These are phyloP conservation scores for Cyphomyrmex costatus DNA, from an alignment of 1,140 invertebrate species.

Conservation along the genomic window DNA sequence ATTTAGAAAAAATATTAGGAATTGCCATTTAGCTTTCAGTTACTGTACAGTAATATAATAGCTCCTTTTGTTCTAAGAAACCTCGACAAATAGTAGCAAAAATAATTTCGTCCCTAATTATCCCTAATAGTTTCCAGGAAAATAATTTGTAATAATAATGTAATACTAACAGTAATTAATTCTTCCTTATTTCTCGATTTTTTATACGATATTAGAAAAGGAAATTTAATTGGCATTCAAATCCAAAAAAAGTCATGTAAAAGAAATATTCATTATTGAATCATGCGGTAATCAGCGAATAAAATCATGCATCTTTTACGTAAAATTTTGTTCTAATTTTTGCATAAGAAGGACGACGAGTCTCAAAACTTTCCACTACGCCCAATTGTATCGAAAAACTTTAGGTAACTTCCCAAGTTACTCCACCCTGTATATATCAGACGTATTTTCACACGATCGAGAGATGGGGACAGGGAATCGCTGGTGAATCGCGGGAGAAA, in stretches of 20 bases:
- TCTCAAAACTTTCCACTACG: not conserved
- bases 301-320: not conserved
- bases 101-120: not conserved
- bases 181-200: not conserved
- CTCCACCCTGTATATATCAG: slow-evolving; percentile 14
- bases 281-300: too few species aligned
- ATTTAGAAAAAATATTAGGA: not conserved
- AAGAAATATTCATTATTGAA: not conserved
- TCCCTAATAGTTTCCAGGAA: not conserved
- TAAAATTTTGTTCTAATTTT: not conserved
- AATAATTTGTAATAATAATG: not conserved
- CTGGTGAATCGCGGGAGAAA: slow-evolving; percentile 67
- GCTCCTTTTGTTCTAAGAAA: not conserved
- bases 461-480: slow-evolving; percentile 41
- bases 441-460: slow-evolving; percentile 59
- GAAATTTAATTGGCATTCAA: not conserved
- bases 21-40: not conserved
- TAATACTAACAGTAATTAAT: too few species aligned
- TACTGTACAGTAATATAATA: not conserved
- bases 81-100: not conserved
- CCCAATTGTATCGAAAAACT: slow-evolving; percentile 5
- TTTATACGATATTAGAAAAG: not conserved
- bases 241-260: not conserved
- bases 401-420: slow-evolving; percentile 24
- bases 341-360: not conserved